Evolutionary conservation across 2,888 invertebrate genomes (phyloP), one percentile per base, ranked within the genome.

Genomic region (Euproctis similis): DNA sequence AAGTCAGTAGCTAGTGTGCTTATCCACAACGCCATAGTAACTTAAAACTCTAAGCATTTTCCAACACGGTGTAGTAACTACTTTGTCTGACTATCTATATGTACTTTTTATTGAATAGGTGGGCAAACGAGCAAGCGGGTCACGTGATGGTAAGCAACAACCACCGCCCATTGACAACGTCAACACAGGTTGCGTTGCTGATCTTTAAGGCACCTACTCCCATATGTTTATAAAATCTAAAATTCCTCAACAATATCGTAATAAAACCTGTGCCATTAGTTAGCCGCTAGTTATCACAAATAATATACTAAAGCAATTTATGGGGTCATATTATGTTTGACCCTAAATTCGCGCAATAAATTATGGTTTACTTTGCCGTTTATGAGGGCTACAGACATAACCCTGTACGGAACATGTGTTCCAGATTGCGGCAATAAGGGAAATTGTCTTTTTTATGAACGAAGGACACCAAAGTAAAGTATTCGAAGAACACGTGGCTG

Each of bases 391-490:
- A 69, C 72, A 77, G 78, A 72, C 77, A 71, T 77, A 73, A 72
- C 76, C 74, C 62, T 55, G 63, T 48, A 56, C 53, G 66, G 70
- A 75, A 65, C 81, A 81, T 74, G 76, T 81, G 82, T 80, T 72
- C 73, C 81, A 77, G 81, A 82, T 82, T 84, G 75, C 74, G 62
- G 81, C 80, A 80, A 82, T 84, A 84, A 81, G 78, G 78, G 71
- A 80, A 77, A 82, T 82, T 84, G 82, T 84, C 80, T 81, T 82
- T 82, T 82, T 81, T 82, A 82, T 81, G 82, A 78, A 81, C 75
- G 80, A 66, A 58, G 58, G 60, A 47, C 70, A 66, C 65, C 70
- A 59, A 65, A 68, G 74, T 73, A 69, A 76, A 74, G 73, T 73
- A 75, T 76, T 75, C 74, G 51, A 55, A 54, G 58, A 56, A 50